Conservation (phyloP, 1,140 invertebrate genomes). For the Cyclina sinensis region DNA sequence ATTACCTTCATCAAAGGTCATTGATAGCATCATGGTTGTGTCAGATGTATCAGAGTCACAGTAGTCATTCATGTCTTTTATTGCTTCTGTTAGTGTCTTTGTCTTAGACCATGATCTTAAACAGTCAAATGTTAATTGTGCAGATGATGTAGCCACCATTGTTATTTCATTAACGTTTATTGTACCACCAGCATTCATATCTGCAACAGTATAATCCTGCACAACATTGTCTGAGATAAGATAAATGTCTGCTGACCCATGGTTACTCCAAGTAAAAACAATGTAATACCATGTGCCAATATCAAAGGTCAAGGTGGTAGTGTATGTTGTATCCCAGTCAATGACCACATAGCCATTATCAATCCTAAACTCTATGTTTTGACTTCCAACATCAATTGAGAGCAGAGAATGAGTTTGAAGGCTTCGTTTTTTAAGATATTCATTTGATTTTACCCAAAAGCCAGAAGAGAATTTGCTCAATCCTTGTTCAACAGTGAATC, state of each 20-base stretch:
- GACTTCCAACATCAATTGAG: not conserved
- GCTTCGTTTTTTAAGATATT: constrained; percentile 25
- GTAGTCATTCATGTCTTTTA: constrained; percentile 43
- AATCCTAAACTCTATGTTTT: constrained; percentile 14
- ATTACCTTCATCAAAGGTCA: constrained; percentile 57
- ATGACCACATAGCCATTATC: constrained; percentile 23
- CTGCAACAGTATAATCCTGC: not conserved
- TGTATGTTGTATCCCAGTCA: constrained; percentile 39
- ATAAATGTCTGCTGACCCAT: constrained; percentile 37
- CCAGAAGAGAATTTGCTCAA: not conserved
- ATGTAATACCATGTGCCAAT: constrained; percentile 55
- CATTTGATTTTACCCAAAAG: constrained; percentile 44
- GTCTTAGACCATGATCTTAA: constrained; percentile 37
- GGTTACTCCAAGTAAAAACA: constrained; percentile 22
- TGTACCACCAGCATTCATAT: constrained; percentile 3
- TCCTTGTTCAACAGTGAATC: constrained; percentile 35
- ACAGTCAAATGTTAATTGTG: constrained; percentile 27
- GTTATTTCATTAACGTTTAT: constrained; percentile 6
- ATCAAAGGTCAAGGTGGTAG: not conserved
- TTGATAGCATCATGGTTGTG: constrained; percentile 23
- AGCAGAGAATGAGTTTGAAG: not conserved
- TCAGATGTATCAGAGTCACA: constrained; percentile 22
- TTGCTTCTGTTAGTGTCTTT: constrained; percentile 7
- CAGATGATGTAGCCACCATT: not conserved
- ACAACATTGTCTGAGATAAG: constrained; percentile 26